Evolutionary conservation across 2,888 invertebrate species (phyloP).

Genomic region (Diplazon laetatorius): DNA sequence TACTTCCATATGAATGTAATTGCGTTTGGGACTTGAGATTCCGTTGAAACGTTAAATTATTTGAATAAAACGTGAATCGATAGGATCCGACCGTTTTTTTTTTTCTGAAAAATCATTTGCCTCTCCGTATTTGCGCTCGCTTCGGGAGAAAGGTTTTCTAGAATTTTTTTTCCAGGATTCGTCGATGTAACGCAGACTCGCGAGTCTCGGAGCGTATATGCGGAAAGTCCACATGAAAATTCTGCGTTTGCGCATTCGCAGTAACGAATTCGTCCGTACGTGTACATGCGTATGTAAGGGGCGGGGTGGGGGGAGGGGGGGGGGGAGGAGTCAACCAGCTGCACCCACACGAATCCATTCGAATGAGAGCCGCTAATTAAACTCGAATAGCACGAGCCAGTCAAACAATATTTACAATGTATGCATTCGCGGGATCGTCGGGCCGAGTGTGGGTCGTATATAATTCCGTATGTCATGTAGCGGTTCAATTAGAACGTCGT

Average conservation of each 20-base stretch:
- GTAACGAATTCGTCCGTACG: background rate
- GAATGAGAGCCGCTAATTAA: slow-evolving; percentile 67
- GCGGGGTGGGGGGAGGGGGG: too few relatives aligned
- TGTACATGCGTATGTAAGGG: slow-evolving; percentile 42
- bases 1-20: background rate
- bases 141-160: too few relatives aligned
- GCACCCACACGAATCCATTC: slow-evolving; percentile 63
- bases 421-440: slow-evolving; percentile 9
- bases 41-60: too few relatives aligned
- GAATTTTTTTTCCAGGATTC: too few relatives aligned
- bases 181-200: too few relatives aligned
- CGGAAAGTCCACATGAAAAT: background rate
- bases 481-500: slow-evolving; percentile 38
- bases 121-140: too few relatives aligned
- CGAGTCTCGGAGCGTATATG: background rate
- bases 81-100: too few relatives aligned
- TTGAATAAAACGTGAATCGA: too few relatives aligned
- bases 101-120: too few relatives aligned
- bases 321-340: slow-evolving; percentile 59
- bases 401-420: slow-evolving; percentile 59
- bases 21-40: too few relatives aligned
- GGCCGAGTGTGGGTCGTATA: background rate
- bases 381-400: slow-evolving; percentile 61
- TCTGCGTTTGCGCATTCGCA: background rate
- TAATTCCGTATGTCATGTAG: slow-evolving; percentile 21